Evolutionary conservation across 2,888 invertebrate genomes (phyloP).

Genomic region (Napeogenes sylphis): DNA sequence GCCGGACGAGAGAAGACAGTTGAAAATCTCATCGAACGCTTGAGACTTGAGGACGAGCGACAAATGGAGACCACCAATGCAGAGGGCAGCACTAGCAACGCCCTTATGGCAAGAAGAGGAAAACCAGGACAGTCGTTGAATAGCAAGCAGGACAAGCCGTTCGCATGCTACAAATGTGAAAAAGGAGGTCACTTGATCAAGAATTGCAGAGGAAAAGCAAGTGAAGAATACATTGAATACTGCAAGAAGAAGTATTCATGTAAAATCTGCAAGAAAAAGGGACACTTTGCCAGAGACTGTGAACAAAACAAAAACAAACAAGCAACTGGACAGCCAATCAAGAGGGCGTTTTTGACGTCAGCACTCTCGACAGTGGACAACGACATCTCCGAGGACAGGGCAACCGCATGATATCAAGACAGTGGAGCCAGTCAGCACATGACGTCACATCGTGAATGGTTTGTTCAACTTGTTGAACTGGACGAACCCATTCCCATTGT

Average conservation of each 20-base stretch:
- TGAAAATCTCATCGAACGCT: slow-evolving; percentile 1
- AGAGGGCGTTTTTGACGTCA: no score
- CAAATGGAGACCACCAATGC: background rate
- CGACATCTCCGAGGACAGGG: slow-evolving; percentile 1
- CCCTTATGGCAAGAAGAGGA: no score
- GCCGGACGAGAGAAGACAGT: background rate
- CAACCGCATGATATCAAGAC: slow-evolving; percentile 7
- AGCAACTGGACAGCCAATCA: background rate
- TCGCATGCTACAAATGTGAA: no score
- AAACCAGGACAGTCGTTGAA: no score
- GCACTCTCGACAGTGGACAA: no score
- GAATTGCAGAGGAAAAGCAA: slow-evolving; percentile 3
- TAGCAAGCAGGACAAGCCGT: no score
- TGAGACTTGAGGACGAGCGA: background rate
- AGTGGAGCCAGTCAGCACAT: slow-evolving; percentile 9
- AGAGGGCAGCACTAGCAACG: no score
- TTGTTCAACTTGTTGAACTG: background rate
- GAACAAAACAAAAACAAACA: background rate
- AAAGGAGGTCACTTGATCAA: background rate
- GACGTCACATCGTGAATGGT: slow-evolving; percentile 9
- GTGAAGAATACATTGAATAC: slow-evolving; percentile 4
- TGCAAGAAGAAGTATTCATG: slow-evolving; percentile 3
- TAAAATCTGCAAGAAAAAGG: slow-evolving; percentile 1
- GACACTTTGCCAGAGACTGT: background rate
- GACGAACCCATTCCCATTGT: background rate